Evolutionary conservation across 2,797 vertebrate species (phyloP), one percentile per base, ranked within the genome.

Genomic region (Xenopus petersii): DNA sequence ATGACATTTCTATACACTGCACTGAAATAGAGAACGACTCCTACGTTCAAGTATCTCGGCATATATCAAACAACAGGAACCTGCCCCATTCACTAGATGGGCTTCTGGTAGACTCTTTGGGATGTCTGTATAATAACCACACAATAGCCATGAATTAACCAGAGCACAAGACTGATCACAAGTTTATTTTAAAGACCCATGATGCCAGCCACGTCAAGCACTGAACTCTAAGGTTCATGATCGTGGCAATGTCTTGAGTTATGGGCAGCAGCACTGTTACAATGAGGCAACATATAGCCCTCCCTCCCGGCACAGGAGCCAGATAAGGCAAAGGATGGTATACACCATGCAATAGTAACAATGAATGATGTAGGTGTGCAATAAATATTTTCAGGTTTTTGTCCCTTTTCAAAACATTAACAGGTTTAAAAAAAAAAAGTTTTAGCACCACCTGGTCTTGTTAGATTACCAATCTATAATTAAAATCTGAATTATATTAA

Each of bases 201-300:
- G 91, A 93, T 92, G 92, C 90, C 88, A 93, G 92, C 93, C 91
- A 93, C 88, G 92, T 93, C 90, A 91, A 84, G 89, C 82, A 86
- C 84, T 81, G 81, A 85, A 80, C 73, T 81, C 82, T 85, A 83
- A 84, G 84, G 80, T 88, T 82, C 85, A 88, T 86, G 86, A 89
- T 87, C 26, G 91, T 86, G 89, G 89, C 89, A 86, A 81, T 10
- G 72, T 79, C 73, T 85, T 76, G 61, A 47, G 84, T 80, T 82
- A 79, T 75, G 75, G 85, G 87, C 88, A 91, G 89, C 89, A 91
- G 90, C 89, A 89, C 89, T 87, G 86, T 87, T 85, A 81, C 84
- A 82, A 85, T 79, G 82, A 91, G 87, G 86, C 86, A 87, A 86
- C 80, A 11, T 77, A 76, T 86, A 85, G 81, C 85, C 83, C 71